Base-by-base conservation (phyloP, 1,140 invertebrate genomes). In the Nixonia krombeini region DNA sequence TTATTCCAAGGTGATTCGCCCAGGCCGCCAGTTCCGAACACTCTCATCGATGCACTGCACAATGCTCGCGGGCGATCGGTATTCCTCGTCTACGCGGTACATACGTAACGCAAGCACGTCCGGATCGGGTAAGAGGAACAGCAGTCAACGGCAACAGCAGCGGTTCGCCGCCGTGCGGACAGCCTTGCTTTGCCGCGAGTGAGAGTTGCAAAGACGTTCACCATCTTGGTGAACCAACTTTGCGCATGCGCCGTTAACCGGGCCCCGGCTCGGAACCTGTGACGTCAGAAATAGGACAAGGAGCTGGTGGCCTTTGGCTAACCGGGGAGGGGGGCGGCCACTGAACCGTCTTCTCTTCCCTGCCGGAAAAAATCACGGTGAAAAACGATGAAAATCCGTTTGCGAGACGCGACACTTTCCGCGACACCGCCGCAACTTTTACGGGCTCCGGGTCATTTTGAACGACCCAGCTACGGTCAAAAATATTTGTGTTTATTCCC, bases 281-380 rank as follows among this genome's bases (percentile, higher is more conserved):
- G 79, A 82, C 79, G 78, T 81, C 79, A 81, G 74, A 82, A 83
- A 78, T 81, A 76, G 81, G 80, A 79, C 78, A 80, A 75, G 69
- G 68, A 72, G 74, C 74, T 72, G 65, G 69, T 72, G 69, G 68
- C 68, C 68, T 70, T 70, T 67, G 59, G 61, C 47, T 33, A 52
- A 44, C 42, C 51, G 56, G 35, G 65, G 45, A 44, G 61, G 57
- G 69, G 73, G 50, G 63, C 62, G 70, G 74, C 73, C 76, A 79
- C 67, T 79, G 74, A 79, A 79, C 76, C 73, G 71, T 74, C 69
- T 72, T 73, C 57, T 70, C 49, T 58, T 62, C 63, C 62, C 63
- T 67, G n/a, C n/a, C n/a, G n/a, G n/a, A n/a, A n/a, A n/a, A n/a
- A n/a, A n/a, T n/a, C n/a, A n/a, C n/a, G n/a, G n/a, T n/a, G n/a